Evolutionary conservation across 2,113 vertebrate genomes (phyloP).

Genomic region (Taxidea taxus): DNA sequence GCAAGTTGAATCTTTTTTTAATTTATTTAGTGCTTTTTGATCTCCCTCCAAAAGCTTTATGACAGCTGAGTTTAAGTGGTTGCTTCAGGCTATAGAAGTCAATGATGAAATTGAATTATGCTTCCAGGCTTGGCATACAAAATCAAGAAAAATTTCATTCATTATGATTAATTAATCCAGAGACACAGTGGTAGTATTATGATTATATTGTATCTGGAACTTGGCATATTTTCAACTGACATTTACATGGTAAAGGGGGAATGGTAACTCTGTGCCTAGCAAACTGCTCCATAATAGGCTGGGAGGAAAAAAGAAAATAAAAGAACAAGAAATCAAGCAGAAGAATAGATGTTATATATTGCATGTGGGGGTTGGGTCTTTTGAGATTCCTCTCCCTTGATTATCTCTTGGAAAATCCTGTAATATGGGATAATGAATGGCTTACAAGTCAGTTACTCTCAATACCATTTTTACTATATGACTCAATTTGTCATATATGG

Average conservation of each 20-base stretch:
- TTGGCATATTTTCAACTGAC: constrained; percentile 60
- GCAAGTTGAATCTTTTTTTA: constrained; percentile 25
- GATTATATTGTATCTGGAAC: constrained; percentile 66
- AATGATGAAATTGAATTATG: constrained; percentile 73
- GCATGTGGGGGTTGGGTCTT: neutral
- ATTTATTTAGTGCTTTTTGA: constrained; percentile 51
- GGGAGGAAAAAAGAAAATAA: neutral
- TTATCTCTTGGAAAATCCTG: constrained; percentile 14
- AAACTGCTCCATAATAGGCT: neutral
- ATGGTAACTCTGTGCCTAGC: neutral
- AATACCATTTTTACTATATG: neutral
- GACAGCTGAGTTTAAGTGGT: constrained; percentile 65
- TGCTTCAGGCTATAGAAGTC: constrained; percentile 73
- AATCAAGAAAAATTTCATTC: constrained; percentile 83
- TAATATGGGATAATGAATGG: neutral
- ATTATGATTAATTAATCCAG: constrained; percentile 81
- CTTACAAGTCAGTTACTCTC: neutral
- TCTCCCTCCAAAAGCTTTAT: constrained; percentile 64
- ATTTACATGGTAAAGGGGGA: constrained; percentile 35
- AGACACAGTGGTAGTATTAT: constrained; percentile 80
- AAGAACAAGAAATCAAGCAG: neutral
- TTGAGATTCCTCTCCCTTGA: neutral
- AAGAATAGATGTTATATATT: neutral
- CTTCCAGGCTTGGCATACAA: constrained; percentile 79
- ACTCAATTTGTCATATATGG: constrained; percentile 6